Conservation (phyloP, 2,888 invertebrate genomes). For the Agonopterix alstromeriana region DNA sequence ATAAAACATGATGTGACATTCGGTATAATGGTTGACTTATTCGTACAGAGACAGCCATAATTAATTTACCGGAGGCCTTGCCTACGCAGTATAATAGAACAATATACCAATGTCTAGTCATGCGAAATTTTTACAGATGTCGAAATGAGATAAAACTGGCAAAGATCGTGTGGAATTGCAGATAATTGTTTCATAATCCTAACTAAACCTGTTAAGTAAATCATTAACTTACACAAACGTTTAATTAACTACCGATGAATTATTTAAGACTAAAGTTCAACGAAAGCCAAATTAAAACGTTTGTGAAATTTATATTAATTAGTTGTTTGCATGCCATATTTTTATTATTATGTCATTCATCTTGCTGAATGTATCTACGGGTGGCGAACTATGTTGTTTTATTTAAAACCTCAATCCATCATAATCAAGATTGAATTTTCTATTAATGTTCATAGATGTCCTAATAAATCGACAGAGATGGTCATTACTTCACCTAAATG, state of each 20-base stretch:
- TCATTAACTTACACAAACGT: neutral
- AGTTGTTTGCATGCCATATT: conserved; percentile 10
- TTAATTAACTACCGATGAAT: neutral
- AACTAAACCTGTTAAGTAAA: neutral
- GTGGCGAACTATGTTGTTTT: neutral
- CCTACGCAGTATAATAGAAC: neutral
- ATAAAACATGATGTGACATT: conserved; percentile 9
- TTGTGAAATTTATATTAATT: conserved; percentile 15
- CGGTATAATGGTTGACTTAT: neutral
- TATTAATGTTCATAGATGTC: too few relatives aligned
- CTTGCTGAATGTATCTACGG: conserved; percentile 8
- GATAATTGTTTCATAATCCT: too few relatives aligned
- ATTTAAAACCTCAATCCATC: neutral
- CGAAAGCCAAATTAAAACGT: conserved; percentile 2
- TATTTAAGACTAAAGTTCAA: neutral
- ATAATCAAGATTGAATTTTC: neutral
- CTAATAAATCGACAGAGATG: too few relatives aligned
- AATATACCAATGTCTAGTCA: neutral
- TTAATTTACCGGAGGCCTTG: neutral
- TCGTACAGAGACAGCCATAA: neutral
- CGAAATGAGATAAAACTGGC: neutral
- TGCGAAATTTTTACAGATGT: neutral
- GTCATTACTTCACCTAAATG: too few relatives aligned
- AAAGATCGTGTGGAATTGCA: too few relatives aligned
- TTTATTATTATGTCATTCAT: conserved; percentile 7